Evolutionary conservation across 53 echinoderm and acorn worm species (phyloP).

Genomic region (Stichopus horrens): DNA sequence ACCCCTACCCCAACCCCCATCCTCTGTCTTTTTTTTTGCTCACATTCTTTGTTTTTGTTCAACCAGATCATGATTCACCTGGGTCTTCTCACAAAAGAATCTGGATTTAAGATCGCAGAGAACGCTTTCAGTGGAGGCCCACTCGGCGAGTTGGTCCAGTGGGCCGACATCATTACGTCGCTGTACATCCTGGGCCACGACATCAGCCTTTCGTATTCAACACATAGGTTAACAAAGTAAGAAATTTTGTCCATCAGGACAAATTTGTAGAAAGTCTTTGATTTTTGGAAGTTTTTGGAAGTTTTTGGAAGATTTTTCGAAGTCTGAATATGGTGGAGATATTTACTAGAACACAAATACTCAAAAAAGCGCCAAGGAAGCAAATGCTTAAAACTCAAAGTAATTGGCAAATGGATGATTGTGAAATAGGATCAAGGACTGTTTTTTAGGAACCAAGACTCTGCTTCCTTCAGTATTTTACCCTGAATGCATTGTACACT

Average conservation of each 20-base stretch:
- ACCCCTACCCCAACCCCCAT: neutral
- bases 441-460: too few relatives aligned
- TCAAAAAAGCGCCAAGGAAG: too few relatives aligned
- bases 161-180: conserved; percentile 92
- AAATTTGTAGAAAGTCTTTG: too few relatives aligned
- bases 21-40: neutral
- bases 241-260: neutral
- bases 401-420: too few relatives aligned
- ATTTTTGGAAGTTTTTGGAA: too few relatives aligned
- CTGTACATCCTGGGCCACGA: conserved; percentile 93
- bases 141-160: conserved; percentile 93
- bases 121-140: conserved; percentile 93
- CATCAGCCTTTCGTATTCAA: conserved; percentile 75
- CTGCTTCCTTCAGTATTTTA: too few relatives aligned
- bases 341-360: too few relatives aligned
- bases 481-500: too few relatives aligned
- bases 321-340: too few relatives aligned
- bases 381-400: too few relatives aligned
- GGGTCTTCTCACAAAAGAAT: conserved; percentile 92
- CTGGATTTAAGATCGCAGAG: conserved; percentile 98
- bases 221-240: conserved; percentile 74
- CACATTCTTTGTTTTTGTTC: neutral
- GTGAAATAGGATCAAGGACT: too few relatives aligned
- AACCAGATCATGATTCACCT: conserved; percentile 83
- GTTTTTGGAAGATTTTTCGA: too few relatives aligned